Base-by-base conservation (phyloP, 2,113 vertebrate genomes). In the Nibea albiflora region DNA sequence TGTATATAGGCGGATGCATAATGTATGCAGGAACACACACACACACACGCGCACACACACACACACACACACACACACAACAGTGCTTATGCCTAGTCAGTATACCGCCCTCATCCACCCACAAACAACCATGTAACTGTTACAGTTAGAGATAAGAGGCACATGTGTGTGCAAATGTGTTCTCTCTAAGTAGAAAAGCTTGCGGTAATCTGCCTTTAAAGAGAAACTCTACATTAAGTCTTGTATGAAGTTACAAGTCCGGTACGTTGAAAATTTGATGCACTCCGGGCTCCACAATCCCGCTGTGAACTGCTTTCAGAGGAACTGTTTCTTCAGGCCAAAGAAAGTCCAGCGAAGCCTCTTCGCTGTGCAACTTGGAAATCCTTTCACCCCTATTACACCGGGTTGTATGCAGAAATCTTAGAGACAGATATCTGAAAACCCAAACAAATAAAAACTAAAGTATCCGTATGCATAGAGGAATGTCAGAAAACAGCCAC, bases 91-190 rank as follows among this genome's bases (percentile, higher is more conserved):
- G 73, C 61, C 39, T 67, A 1, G 70, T 80, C 52, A 56, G 52
- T 79, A 61, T 62, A 75, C 71, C 73, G 57, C 61, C 76, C 78
- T 85, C 17, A 77, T 80, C 83, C 81, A 80, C 82, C 64, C 71
- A 76, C 54, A 49, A 31, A 16, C 68, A 83, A 79, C 80, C 47
- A 1, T 69, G 5, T 46, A 24, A 74, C 71, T 35, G 69, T 31
- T 77, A 50, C 19, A 71, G 80, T 64, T 35, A 11, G 50, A 71
- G 28, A 67, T 65, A 77, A 76, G n/a, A n/a, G n/a, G n/a, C 60
- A 88, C 67, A 80, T 73, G 46, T 20, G 4, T 1, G n/a, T n/a
- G n/a, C n/a, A n/a, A n/a, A 1, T 3, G 11, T 60, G 28, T 76
- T 20, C 60, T 68, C 49, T 39, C 35, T 19, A 2, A 14, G 22